phyloP scores from a whole-genome alignment of 2,888 invertebrate genomes.

The Sepiola atlantica region DNA sequence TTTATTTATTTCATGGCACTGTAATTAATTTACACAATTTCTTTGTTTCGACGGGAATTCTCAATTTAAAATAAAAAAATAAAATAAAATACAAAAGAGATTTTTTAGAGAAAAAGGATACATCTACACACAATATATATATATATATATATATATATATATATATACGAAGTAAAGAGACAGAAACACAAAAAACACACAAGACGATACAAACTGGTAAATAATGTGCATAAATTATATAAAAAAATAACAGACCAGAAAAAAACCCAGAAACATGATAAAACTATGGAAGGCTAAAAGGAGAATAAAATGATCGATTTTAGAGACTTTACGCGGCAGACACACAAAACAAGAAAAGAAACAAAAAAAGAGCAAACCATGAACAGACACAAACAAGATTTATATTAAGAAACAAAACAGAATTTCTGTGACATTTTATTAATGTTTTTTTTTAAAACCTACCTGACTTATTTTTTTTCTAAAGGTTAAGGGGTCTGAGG shows the following conservation, averaged over 20 bases:
- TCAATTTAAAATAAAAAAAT: not conserved
- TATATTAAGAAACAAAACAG: not conserved
- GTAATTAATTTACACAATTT: not conserved
- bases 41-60: not conserved
- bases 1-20: not conserved
- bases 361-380: not conserved
- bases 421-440: not conserved
- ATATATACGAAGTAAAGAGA: too few relatives aligned
- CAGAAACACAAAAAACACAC: not conserved
- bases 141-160: not conserved
- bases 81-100: not conserved
- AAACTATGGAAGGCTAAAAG: not conserved
- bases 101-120: not conserved
- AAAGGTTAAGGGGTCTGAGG: not conserved
- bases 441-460: too few relatives aligned
- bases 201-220: not conserved
- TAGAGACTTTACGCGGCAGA: not conserved
- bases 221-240: not conserved
- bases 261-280: not conserved
- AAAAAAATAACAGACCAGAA: too few relatives aligned
- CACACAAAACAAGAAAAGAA: not conserved
- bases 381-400: not conserved
- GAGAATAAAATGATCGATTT: not conserved
- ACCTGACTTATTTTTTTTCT: too few relatives aligned
- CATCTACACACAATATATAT: not conserved